These are phyloP conservation scores for Platycheirus rosarum DNA, from an alignment of 2,888 invertebrate genomes.

Conservation along the genomic window DNA sequence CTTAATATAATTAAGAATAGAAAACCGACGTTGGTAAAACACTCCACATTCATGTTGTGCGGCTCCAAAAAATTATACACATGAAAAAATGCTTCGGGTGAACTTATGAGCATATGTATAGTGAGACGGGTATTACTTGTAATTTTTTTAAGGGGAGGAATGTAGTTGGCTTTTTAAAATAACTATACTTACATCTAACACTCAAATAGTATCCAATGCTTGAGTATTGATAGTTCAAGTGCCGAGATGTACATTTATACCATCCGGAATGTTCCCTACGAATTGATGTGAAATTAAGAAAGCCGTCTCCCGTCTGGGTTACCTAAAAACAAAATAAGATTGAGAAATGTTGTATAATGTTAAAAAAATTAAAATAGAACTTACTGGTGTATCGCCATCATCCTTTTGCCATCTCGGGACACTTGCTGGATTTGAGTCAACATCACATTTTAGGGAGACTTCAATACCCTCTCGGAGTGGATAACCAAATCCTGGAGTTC, in stretches of 20 bases:
- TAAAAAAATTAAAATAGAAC: conserved; percentile 60
- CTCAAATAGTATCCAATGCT: conserved; percentile 96
- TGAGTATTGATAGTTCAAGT: conserved; percentile 92
- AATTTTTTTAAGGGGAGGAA: too few species aligned
- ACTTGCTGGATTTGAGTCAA: conserved; percentile 95
- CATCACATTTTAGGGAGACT: conserved; percentile 94
- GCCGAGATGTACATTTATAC: conserved; percentile 95
- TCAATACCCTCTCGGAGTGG: conserved; percentile 94
- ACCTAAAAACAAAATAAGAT: conserved; percentile 80
- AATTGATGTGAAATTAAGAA: conserved; percentile 92
- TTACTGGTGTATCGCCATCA: conserved; percentile 85
- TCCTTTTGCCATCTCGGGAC: conserved; percentile 91
- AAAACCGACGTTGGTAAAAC: too few species aligned
- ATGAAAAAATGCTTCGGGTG: too few species aligned
- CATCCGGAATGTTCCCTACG: conserved; percentile 92
- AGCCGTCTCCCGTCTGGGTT: conserved; percentile 89
- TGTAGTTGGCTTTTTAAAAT: too few species aligned
- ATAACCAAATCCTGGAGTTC: conserved; percentile 96
- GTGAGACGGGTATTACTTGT: too few species aligned
- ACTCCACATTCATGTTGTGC: too few species aligned
- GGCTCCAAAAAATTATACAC: too few species aligned
- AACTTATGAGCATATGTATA: too few species aligned
- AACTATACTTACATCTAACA: conserved; percentile 89
- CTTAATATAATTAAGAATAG: too few species aligned
- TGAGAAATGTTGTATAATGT: neutral